phyloP scores from a whole-genome alignment of 2,113 vertebrate species.

The Chamaetylas fuelleborni region DNA sequence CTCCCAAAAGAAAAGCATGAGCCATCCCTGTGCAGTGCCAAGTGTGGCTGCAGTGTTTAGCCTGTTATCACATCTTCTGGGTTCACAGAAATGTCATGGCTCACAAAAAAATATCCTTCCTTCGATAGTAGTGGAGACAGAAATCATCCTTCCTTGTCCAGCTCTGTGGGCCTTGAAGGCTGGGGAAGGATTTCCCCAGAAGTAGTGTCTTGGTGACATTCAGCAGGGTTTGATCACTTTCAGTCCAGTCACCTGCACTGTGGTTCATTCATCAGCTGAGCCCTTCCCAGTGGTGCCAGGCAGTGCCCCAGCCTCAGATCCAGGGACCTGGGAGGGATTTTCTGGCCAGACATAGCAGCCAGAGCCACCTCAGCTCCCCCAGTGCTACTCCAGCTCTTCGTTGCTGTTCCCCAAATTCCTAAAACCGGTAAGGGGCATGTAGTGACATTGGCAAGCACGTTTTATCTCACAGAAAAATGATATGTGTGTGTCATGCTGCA shows the following conservation, averaged over 20 bases:
- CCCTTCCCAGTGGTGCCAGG: background rate
- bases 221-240: background rate
- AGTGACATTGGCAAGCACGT: background rate
- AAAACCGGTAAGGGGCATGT: accelerated
- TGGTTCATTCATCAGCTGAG: background rate
- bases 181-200: background rate
- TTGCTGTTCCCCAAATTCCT: background rate
- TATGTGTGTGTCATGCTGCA: accelerated
- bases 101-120: background rate
- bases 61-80: background rate
- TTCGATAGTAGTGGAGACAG: background rate
- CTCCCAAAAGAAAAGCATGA: background rate
- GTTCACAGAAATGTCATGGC: background rate
- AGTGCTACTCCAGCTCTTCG: background rate
- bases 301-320: background rate
- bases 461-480: background rate
- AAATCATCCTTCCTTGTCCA: background rate
- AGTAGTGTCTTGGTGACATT: background rate
- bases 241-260: too few relatives aligned
- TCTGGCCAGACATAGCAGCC: background rate
- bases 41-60: background rate
- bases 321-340: background rate
- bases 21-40: background rate
- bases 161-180: accelerated
- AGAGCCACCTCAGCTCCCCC: background rate